A percentile compares a stretch with the other conserved stretches of the same genome.
These are phyloP conservation scores for Microplitis demolitor DNA, from an alignment of 1,140 invertebrate genomes.

Conservation along the genomic window DNA sequence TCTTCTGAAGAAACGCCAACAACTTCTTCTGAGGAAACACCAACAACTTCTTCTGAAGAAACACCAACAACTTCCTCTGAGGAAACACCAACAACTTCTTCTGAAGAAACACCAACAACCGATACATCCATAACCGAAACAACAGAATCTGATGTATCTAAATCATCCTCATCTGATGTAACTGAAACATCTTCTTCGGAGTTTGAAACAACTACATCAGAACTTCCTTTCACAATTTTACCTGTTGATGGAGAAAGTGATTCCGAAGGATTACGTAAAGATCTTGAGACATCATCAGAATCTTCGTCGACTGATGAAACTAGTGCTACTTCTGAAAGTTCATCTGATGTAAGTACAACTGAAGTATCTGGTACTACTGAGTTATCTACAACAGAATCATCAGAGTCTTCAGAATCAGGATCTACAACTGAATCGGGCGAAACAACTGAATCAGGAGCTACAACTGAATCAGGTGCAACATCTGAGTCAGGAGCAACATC, in stretches of 20 bases:
- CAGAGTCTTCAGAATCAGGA: neutral
- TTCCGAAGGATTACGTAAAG: neutral
- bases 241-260: neutral
- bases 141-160: neutral
- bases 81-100: constrained; percentile 21
- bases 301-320: constrained; percentile 25
- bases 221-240: constrained; percentile 10
- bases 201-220: constrained; percentile 33
- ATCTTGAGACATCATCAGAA: neutral
- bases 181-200: constrained; percentile 20
- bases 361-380: constrained; percentile 19
- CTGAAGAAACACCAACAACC: constrained; percentile 28
- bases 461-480: constrained; percentile 5
- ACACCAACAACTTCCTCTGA: neutral
- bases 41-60: constrained; percentile 1
- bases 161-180: neutral
- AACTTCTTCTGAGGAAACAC: neutral
- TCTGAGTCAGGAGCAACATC: neutral
- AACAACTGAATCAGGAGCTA: constrained; percentile 32
- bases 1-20: constrained; percentile 8
- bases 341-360: constrained; percentile 29
- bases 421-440: neutral
- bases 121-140: neutral
- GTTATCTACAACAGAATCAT: constrained; percentile 26
- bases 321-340: neutral